phyloP scores from a whole-genome alignment of 2,888 invertebrate species.

The Allacma fusca region DNA sequence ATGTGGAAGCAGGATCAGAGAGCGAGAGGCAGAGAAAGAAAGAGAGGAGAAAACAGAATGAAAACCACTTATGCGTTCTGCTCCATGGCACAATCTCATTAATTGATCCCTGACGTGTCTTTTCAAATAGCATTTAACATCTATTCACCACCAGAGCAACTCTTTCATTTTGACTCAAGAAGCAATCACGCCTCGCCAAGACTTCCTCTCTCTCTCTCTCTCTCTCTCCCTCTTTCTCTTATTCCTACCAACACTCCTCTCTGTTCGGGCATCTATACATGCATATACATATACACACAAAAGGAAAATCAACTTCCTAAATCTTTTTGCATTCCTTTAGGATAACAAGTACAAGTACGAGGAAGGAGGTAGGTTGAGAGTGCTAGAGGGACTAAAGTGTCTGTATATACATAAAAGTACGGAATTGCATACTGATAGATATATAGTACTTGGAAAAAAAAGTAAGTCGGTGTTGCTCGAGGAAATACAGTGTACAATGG shows the following conservation, averaged over 20 bases:
- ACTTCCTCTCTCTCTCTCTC: neutral
- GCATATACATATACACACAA: neutral
- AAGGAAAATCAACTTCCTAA: slow-evolving; percentile 38
- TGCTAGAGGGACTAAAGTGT: no score
- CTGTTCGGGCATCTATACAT: no score
- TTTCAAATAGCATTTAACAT: slow-evolving; percentile 48
- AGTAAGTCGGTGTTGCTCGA: slow-evolving; percentile 35
- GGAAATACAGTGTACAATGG: slow-evolving; percentile 43
- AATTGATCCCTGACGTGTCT: slow-evolving; percentile 47
- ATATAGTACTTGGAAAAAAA: no score
- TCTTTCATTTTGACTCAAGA: slow-evolving; percentile 44
- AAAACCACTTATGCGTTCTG: slow-evolving; percentile 46
- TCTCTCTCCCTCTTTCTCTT: neutral
- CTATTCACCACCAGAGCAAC: slow-evolving; percentile 43
- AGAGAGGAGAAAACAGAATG: slow-evolving; percentile 36
- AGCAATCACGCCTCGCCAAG: slow-evolving; percentile 38
- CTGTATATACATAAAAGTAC: no score
- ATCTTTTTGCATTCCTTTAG: slow-evolving; percentile 28
- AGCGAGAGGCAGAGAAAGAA: neutral
- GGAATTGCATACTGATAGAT: no score
- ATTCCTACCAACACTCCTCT: neutral
- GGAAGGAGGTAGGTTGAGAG: neutral
- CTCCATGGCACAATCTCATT: slow-evolving; percentile 44
- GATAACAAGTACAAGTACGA: no score
- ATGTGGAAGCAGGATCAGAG: neutral